Evolutionary conservation across 2,888 invertebrate species (phyloP).

Genomic region (Anoplius nigerrimus): DNA sequence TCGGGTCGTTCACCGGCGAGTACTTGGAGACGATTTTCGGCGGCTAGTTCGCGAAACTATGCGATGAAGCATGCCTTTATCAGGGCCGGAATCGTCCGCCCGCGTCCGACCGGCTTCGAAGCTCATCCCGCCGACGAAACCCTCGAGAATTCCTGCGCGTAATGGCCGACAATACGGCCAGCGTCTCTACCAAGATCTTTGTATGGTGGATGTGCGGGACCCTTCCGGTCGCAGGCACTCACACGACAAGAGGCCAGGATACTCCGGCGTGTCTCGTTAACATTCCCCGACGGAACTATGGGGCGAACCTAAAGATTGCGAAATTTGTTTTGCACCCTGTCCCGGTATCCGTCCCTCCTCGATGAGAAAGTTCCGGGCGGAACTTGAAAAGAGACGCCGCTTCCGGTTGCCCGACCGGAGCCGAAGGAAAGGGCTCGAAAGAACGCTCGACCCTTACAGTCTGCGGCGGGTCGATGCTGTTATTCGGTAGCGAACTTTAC

Average conservation of each 20-base stretch:
- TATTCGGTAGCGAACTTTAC: too few relatives aligned
- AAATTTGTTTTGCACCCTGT: too few relatives aligned
- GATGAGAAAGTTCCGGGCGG: too few relatives aligned
- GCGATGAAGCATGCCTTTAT: slow-evolving; percentile 30
- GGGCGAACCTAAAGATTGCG: too few relatives aligned
- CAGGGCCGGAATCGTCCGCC: background rate
- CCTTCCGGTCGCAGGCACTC: background rate
- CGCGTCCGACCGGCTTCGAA: background rate
- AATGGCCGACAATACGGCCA: background rate
- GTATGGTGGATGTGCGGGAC: background rate
- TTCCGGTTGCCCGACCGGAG: too few relatives aligned
- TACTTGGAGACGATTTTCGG: slow-evolving; percentile 1
- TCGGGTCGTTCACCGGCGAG: too few relatives aligned
- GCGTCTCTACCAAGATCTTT: background rate
- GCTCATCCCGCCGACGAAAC: too few relatives aligned
- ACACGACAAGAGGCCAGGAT: background rate
- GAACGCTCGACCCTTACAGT: too few relatives aligned
- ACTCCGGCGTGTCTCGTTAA: slow-evolving; percentile 1
- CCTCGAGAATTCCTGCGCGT: slow-evolving; percentile 9
- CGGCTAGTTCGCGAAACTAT: slow-evolving; percentile 13
- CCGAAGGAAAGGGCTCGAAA: too few relatives aligned
- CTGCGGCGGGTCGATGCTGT: too few relatives aligned
- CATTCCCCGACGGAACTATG: slow-evolving; percentile 3
- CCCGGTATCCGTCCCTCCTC: too few relatives aligned
- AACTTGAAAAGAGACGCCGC: too few relatives aligned